A percentile compares a stretch with the other conserved stretches of the same genome.
phyloP scores from a whole-genome alignment of 1,140 invertebrate genomes.

The Fopius arisanus region DNA sequence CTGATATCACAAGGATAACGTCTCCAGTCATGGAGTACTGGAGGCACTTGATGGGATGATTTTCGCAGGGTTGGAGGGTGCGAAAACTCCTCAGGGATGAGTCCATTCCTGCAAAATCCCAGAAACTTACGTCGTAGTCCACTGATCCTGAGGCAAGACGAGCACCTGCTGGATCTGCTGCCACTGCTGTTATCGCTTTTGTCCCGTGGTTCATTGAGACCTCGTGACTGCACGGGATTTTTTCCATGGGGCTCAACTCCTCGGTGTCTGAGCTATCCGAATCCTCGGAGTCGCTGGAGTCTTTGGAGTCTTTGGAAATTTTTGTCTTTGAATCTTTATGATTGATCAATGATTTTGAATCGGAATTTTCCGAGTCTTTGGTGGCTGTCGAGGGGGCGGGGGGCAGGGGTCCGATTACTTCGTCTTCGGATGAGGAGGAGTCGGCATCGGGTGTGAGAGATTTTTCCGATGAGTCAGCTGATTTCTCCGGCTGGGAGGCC shows the following conservation, averaged over 20 bases:
- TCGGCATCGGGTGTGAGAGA: slow-evolving; percentile 36
- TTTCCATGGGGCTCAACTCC: slow-evolving; percentile 57
- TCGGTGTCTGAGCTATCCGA: slow-evolving; percentile 22
- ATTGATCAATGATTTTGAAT: no score
- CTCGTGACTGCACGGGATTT: slow-evolving; percentile 83
- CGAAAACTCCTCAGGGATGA: slow-evolving; percentile 88
- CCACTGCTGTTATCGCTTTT: slow-evolving; percentile 87
- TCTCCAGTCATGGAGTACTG: slow-evolving; percentile 96
- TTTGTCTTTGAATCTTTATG: no score
- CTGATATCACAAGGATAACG: slow-evolving; percentile 92
- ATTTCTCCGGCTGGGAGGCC: slow-evolving; percentile 56
- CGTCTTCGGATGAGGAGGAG: slow-evolving; percentile 57
- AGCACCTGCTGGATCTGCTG: slow-evolving; percentile 91
- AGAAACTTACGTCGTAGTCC: slow-evolving; percentile 96
- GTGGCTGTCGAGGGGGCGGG: slow-evolving; percentile 43
- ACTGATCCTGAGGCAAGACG: slow-evolving; percentile 91
- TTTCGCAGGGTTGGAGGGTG: slow-evolving; percentile 92
- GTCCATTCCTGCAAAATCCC: slow-evolving; percentile 99
- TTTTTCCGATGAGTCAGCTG: slow-evolving; percentile 55
- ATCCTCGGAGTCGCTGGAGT: slow-evolving; percentile 3
- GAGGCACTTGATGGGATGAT: slow-evolving; percentile 90
- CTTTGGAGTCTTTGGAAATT: slow-evolving; percentile 30
- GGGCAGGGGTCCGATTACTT: slow-evolving; percentile 70
- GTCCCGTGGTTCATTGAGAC: slow-evolving; percentile 84
- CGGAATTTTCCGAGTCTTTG: slow-evolving; percentile 25